A percentile compares a stretch with the other conserved stretches of the same genome.
Conservation (phyloP, 2,113 vertebrate genomes). For the Rissa tridactyla region DNA sequence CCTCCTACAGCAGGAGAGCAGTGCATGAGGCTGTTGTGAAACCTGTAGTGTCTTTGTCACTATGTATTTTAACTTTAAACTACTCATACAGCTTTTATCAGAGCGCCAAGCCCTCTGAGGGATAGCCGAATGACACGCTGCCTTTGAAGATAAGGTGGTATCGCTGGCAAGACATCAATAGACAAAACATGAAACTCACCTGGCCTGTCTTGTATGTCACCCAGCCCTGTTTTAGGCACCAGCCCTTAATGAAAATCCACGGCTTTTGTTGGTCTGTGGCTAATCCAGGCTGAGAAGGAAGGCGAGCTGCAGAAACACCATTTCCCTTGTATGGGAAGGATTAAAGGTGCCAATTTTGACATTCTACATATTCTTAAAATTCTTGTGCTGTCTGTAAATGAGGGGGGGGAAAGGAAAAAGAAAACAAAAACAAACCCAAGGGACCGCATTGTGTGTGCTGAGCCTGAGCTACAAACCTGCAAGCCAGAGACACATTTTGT, state of each 20-base stretch:
- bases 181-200: slow-evolving; percentile 68
- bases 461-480: not conserved
- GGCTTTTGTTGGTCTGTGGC: slow-evolving; percentile 44
- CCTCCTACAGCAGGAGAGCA: not conserved
- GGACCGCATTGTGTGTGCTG: not conserved
- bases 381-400: slow-evolving; percentile 26
- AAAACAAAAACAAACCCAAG: not conserved
- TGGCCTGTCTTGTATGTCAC: slow-evolving; percentile 28
- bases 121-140: not conserved
- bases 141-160: slow-evolving; percentile 11
- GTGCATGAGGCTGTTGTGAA: not conserved
- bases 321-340: slow-evolving; percentile 33
- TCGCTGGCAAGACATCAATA: slow-evolving; percentile 10
- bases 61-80: not conserved
- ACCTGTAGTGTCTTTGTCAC: not conserved
- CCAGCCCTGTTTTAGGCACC: not conserved
- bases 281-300: slow-evolving; percentile 42
- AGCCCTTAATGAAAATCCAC: slow-evolving; percentile 12
- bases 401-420: not conserved
- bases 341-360: slow-evolving; percentile 61
- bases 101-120: not conserved
- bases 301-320: not conserved
- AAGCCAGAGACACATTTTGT: not conserved
- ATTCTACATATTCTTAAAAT: slow-evolving; percentile 55
- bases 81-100: not conserved